Evolutionary conservation across 2,797 vertebrate species (phyloP).

Genomic region (Myripristis jacobus): DNA sequence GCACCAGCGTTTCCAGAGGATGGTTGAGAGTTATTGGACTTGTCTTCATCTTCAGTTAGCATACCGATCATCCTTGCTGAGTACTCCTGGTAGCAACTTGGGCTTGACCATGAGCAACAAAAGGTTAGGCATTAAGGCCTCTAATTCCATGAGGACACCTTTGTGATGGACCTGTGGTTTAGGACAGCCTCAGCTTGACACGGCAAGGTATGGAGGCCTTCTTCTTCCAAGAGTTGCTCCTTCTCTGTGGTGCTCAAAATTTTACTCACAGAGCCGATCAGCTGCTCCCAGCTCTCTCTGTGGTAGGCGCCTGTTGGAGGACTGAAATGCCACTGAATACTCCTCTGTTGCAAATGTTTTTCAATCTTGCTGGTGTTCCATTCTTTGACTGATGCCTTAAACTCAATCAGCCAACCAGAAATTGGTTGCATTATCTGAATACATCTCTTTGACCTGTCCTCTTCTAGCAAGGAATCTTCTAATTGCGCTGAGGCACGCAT

Average conservation of each 20-base stretch:
- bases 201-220: constrained; percentile 20
- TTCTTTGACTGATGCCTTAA: background rate
- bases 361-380: constrained; percentile 13
- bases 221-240: constrained; percentile 30
- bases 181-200: constrained; percentile 43
- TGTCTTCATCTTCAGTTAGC: constrained; percentile 31
- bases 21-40: constrained; percentile 16
- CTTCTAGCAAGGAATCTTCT: constrained; percentile 31
- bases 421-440: constrained; percentile 38
- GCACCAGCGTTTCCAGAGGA: constrained; percentile 39
- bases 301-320: constrained; percentile 20
- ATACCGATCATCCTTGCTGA: constrained; percentile 19
- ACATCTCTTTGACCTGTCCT: constrained; percentile 31
- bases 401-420: background rate
- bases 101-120: constrained; percentile 24
- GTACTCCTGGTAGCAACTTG: constrained; percentile 12
- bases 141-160: constrained; percentile 12
- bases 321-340: constrained; percentile 21
- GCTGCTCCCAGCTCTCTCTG: constrained; percentile 25
- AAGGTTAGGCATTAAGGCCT: constrained; percentile 11
- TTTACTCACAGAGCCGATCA: constrained; percentile 19
- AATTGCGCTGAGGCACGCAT: constrained; percentile 26
- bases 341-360: background rate
- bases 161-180: constrained; percentile 41
- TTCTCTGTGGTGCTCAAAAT: constrained; percentile 11